A percentile compares a stretch with the other conserved stretches of the same genome.
Evolutionary conservation across 92 coral and sea anemone genomes (phyloP).

Genomic region (Phenganax subtilis): DNA sequence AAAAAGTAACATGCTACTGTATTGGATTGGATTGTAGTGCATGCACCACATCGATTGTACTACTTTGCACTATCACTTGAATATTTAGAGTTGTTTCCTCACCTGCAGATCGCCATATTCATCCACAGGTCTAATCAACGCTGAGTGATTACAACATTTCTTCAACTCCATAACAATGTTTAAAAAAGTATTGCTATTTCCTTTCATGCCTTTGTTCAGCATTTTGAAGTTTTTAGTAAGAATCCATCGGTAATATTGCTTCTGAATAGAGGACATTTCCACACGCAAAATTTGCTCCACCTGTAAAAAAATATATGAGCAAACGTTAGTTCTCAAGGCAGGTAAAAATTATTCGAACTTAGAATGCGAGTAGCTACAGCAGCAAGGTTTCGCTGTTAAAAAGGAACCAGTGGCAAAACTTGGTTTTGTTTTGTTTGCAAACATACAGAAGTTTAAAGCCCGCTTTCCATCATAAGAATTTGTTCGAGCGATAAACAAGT

Average conservation of each 20-base stretch:
- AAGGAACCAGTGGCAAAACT: too few relatives aligned
- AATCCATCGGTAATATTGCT: conserved; percentile 97
- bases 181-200: conserved; percentile 78
- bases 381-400: too few relatives aligned
- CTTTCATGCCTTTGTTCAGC: conserved; percentile 89
- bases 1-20: too few relatives aligned
- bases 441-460: too few relatives aligned
- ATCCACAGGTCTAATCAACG: conserved; percentile 69
- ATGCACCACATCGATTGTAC: too few relatives aligned
- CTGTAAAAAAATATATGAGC: conserved; percentile 35
- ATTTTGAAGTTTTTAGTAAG: conserved; percentile 90
- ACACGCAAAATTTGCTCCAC: conserved; percentile 96
- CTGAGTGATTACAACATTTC: conserved; percentile 90
- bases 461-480: too few relatives aligned
- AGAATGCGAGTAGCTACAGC: neutral
- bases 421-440: too few relatives aligned
- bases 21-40: too few relatives aligned
- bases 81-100: neutral
- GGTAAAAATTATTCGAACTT: neutral
- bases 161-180: conserved; percentile 98
- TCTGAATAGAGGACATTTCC: conserved; percentile 95
- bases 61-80: neutral
- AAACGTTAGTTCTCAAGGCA: neutral
- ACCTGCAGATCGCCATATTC: conserved; percentile 73
- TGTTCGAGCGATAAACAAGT: too few relatives aligned